phyloP scores from a whole-genome alignment of 2,797 vertebrate genomes.

The Hydrocynus forskahlii region DNA sequence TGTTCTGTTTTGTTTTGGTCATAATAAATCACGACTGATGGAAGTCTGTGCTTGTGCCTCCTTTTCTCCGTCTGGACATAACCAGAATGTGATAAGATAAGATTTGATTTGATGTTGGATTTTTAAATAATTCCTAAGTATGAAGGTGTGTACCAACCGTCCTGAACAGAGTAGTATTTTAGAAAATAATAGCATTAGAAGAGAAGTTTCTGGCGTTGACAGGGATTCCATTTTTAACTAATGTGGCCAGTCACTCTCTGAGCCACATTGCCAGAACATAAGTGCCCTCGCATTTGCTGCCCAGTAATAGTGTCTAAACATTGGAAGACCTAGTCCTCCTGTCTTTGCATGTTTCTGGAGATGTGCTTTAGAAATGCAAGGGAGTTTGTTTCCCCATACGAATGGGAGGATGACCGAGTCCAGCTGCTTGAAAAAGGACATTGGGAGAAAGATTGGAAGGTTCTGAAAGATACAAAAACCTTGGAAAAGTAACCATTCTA shows the following conservation, averaged over 20 bases:
- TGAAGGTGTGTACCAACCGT: neutral
- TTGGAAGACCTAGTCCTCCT: conserved; percentile 4
- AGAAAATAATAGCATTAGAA: neutral
- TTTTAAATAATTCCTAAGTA: neutral
- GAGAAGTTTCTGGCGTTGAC: neutral
- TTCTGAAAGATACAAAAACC: conserved; percentile 32
- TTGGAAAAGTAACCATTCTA: conserved; percentile 31
- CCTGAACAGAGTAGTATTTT: neutral
- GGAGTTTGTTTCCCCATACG: conserved; percentile 15
- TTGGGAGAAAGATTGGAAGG: neutral
- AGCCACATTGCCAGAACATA: neutral
- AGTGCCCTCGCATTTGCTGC: conserved; percentile 26
- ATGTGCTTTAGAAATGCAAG: conserved; percentile 23
- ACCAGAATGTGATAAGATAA: too few relatives aligned
- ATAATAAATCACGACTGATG: too few relatives aligned
- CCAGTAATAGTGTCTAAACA: conserved; percentile 47
- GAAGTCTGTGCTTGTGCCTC: too few relatives aligned
- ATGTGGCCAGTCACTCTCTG: too few relatives aligned
- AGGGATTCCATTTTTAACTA: neutral
- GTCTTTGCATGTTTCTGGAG: neutral
- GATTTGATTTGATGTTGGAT: neutral
- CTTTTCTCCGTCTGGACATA: too few relatives aligned
- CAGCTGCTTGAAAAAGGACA: conserved; percentile 29
- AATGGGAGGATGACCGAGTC: conserved; percentile 3
- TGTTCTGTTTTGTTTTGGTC: too few relatives aligned